Evolutionary conservation across 2,113 vertebrate genomes (phyloP).

Genomic region (Setophaga kirtlandii): DNA sequence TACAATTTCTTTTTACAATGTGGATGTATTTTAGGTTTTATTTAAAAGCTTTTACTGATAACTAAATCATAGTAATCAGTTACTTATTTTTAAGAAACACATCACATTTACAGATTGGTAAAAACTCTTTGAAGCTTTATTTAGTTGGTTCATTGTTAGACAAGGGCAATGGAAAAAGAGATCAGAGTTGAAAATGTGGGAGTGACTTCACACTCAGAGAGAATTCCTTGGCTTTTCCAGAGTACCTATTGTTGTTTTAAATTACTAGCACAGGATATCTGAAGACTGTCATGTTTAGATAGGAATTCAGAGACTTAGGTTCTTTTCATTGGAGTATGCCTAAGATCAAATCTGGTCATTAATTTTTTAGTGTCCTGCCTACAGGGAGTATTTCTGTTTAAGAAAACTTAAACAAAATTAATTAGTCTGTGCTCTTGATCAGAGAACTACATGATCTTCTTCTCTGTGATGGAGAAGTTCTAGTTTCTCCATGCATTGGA

Average conservation of each 20-base stretch:
- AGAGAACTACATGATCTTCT: background rate
- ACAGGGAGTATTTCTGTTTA: background rate
- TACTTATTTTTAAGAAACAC: constrained; percentile 51
- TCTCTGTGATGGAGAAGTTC: background rate
- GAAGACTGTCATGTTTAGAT: background rate
- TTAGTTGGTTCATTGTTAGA: background rate
- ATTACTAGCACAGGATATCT: background rate
- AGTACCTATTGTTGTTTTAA: background rate
- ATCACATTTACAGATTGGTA: constrained; percentile 46
- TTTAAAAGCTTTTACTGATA: constrained; percentile 62
- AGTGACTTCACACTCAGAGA: background rate
- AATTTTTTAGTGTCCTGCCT: background rate
- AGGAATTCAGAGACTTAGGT: background rate
- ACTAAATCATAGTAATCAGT: background rate
- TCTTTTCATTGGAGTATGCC: background rate
- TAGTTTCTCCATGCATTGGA: background rate
- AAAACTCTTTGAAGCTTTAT: background rate
- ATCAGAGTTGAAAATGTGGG: background rate
- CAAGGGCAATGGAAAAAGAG: background rate
- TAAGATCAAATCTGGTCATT: background rate
- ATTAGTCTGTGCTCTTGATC: background rate
- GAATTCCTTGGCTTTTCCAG: constrained; percentile 4
- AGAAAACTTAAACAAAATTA: background rate
- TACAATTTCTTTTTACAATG: constrained; percentile 59
- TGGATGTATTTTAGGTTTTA: constrained; percentile 63